phyloP scores from a whole-genome alignment of 1,140 invertebrate genomes.

The Eupeodes corollae region DNA sequence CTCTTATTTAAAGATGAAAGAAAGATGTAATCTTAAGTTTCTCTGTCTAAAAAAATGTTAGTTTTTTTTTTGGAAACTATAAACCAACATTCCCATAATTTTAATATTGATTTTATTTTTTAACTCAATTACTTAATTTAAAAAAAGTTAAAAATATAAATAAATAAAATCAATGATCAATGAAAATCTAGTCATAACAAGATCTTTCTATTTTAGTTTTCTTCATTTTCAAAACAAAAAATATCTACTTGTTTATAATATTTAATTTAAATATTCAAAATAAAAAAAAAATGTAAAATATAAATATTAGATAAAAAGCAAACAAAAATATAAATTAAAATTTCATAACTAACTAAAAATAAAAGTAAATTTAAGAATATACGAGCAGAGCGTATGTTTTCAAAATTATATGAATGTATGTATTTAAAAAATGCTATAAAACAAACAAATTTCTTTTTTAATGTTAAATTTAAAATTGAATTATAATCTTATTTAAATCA shows the following conservation, averaged over 20 bases:
- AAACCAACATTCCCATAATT: too few relatives aligned
- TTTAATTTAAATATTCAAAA: slow-evolving; percentile 11
- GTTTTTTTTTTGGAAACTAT: too few relatives aligned
- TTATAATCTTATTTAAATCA: not conserved
- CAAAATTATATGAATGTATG: not conserved
- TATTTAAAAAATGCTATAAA: not conserved
- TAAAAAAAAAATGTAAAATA: slow-evolving; percentile 25
- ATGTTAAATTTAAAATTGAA: not conserved
- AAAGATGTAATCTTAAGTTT: too few relatives aligned
- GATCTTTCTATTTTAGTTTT: not conserved
- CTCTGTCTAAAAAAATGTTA: too few relatives aligned
- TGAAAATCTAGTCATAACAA: too few relatives aligned
- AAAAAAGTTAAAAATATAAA: too few relatives aligned
- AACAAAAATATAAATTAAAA: slow-evolving; percentile 22
- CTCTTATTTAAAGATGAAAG: too few relatives aligned
- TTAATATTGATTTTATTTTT: too few relatives aligned
- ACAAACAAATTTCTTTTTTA: not conserved
- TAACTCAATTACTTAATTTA: too few relatives aligned
- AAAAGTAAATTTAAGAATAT: slow-evolving; percentile 21
- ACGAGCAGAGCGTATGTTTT: slow-evolving; percentile 12
- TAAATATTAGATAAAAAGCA: slow-evolving; percentile 7
- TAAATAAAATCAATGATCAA: too few relatives aligned
- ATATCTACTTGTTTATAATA: slow-evolving; percentile 12
- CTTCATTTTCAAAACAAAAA: not conserved
- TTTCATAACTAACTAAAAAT: slow-evolving; percentile 20